These are phyloP conservation scores for Notodonta dromedarius DNA, from an alignment of 2,888 invertebrate species.

Conservation along the genomic window DNA sequence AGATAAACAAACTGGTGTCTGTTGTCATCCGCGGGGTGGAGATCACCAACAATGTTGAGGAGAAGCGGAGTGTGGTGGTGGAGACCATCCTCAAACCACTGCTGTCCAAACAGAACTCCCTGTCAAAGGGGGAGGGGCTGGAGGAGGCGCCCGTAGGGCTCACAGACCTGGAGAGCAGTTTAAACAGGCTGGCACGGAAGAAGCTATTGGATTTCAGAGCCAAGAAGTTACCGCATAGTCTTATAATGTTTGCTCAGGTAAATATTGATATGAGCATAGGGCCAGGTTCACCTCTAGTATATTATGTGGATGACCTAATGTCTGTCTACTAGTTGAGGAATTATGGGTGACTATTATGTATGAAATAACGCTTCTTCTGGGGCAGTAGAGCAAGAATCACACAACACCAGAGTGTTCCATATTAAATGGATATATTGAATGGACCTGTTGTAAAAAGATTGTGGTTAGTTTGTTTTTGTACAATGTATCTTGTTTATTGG, in stretches of 20 bases:
- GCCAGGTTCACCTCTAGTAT: no score
- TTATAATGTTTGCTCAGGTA: conserved; percentile 94
- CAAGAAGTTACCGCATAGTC: conserved; percentile 90
- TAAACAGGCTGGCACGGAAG: conserved; percentile 44
- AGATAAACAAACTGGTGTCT: conserved; percentile 92
- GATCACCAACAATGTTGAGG: conserved; percentile 90
- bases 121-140: conserved; percentile 43
- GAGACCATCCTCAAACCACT: conserved; percentile 79
- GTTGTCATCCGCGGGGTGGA: conserved; percentile 92
- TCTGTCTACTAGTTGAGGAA: no score
- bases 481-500: no score
- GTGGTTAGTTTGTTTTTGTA: no score
- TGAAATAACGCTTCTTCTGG: no score
- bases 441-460: no score
- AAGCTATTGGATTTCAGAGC: conserved; percentile 87
- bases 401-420: no score
- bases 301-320: no score
- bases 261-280: not conserved
- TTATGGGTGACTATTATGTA: no score
- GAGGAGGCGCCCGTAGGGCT: conserved; percentile 37
- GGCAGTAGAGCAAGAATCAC: no score
- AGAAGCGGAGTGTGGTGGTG: conserved; percentile 69
- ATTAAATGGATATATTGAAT: no score
- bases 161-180: conserved; percentile 44
- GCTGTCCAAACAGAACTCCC: conserved; percentile 75